A percentile compares a stretch with the other conserved stretches of the same genome.
Evolutionary conservation across 2,888 invertebrate genomes (phyloP).

Genomic region (Drosophila lutescens): DNA sequence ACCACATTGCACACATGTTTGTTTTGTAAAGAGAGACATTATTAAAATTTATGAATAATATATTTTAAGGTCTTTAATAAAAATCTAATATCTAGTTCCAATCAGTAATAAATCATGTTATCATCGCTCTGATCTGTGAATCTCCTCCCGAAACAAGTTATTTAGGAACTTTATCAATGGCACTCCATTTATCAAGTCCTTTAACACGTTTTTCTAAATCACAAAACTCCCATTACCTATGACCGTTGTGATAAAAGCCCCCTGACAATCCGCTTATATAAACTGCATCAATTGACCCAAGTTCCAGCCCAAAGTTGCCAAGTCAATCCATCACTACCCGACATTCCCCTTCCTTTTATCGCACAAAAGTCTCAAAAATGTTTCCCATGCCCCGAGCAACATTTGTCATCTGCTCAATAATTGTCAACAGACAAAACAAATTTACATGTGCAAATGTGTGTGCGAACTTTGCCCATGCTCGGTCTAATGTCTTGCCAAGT

Average conservation of each 20-base stretch:
- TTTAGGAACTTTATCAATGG: background rate
- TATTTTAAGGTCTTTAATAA: no score
- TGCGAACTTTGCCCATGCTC: slow-evolving; percentile 27
- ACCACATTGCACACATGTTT: no score
- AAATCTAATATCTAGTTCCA: no score
- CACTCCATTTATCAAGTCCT: background rate
- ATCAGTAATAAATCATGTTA: background rate
- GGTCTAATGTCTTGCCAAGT: slow-evolving; percentile 61
- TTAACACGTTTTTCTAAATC: background rate
- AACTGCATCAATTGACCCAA: slow-evolving; percentile 16
- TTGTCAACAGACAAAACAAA: slow-evolving; percentile 49
- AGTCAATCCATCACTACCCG: slow-evolving; percentile 31
- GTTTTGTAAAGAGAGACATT: no score
- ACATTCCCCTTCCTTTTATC: background rate
- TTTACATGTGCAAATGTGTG: slow-evolving; percentile 29
- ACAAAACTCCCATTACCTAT: background rate
- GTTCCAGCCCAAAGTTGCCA: slow-evolving; percentile 2
- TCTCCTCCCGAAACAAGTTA: background rate
- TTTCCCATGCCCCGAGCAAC: slow-evolving; percentile 26
- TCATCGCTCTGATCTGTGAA: background rate
- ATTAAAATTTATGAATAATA: no score
- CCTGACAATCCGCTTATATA: background rate
- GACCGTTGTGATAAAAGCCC: background rate
- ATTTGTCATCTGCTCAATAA: slow-evolving; percentile 71
- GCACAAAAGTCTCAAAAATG: slow-evolving; percentile 19